These are phyloP conservation scores for Enteromius thamalakanensis DNA, from an alignment of 2,797 vertebrate genomes.

Conservation along the genomic window DNA sequence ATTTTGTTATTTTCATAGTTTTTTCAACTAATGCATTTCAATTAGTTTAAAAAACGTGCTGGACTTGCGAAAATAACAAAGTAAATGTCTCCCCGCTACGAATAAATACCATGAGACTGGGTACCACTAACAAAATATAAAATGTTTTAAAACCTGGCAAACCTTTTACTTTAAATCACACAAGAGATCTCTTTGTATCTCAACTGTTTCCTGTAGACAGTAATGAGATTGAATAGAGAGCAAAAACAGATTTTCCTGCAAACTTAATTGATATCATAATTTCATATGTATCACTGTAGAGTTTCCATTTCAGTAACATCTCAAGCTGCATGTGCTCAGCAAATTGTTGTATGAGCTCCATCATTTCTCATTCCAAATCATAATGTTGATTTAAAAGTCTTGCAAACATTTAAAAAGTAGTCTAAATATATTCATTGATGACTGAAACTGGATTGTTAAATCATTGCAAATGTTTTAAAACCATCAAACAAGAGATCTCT, in stretches of 20 bases:
- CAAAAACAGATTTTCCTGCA: neutral
- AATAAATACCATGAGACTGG: no score
- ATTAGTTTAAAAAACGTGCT: no score
- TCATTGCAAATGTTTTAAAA: neutral
- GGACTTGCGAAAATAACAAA: no score
- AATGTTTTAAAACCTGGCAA: neutral
- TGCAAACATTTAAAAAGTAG: neutral
- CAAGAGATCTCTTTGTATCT: neutral
- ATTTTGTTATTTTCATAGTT: no score
- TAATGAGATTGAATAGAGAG: neutral
- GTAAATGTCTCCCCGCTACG: no score
- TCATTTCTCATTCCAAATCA: neutral
- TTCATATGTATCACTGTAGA: neutral
- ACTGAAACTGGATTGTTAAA: neutral
- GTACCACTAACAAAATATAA: neutral
- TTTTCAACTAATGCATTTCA: no score
- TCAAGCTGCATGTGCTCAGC: neutral
- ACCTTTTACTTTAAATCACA: neutral
- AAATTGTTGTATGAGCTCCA: neutral
- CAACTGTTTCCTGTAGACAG: neutral
- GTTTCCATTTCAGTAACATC: neutral
- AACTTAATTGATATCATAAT: neutral
- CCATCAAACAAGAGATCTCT: neutral
- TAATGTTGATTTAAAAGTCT: neutral
- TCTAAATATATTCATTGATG: neutral